A percentile compares a stretch with the other conserved stretches of the same genome.
Conservation (phyloP, 2,888 invertebrate genomes). For the Metallyticus violacea region DNA sequence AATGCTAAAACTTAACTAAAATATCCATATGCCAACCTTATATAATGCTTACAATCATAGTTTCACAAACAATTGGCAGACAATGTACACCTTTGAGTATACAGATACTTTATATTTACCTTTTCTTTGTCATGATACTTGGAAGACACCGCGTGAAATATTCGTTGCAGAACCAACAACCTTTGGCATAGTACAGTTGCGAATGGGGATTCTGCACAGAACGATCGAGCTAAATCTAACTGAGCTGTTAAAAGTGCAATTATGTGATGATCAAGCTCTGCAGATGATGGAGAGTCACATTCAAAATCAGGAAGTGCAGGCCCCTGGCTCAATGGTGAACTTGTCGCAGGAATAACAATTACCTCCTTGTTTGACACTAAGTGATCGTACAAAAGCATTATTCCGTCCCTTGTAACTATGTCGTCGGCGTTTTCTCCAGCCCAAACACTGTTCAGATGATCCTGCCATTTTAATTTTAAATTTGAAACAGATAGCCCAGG, state of each 20-base stretch:
- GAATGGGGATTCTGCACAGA: constrained; percentile 58
- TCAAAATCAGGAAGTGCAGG: constrained; percentile 53
- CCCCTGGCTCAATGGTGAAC: constrained; percentile 7
- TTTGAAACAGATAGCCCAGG: not conserved
- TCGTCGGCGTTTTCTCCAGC: constrained; percentile 55
- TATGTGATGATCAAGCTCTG: constrained; percentile 55
- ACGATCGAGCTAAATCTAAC: constrained; percentile 53
- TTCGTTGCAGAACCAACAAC: constrained; percentile 55
- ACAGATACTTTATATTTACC: constrained; percentile 29
- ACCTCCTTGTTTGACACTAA: constrained; percentile 54
- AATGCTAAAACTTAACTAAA: no score
- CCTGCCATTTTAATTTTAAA: constrained; percentile 52
- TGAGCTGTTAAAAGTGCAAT: constrained; percentile 53
- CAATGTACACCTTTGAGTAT: not conserved
- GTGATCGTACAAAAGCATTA: constrained; percentile 53
- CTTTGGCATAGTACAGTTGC: constrained; percentile 54
- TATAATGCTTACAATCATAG: not conserved
- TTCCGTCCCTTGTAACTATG: constrained; percentile 53
- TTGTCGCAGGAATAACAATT: constrained; percentile 39
- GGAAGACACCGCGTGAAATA: constrained; percentile 54
- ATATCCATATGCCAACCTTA: not conserved
- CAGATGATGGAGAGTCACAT: constrained; percentile 47
- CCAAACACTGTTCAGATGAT: constrained; percentile 58
- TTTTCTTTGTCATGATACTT: constrained; percentile 54
- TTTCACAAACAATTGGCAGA: not conserved